Conservation (phyloP, 2,888 invertebrate species). For the Phasia obesa region DNA sequence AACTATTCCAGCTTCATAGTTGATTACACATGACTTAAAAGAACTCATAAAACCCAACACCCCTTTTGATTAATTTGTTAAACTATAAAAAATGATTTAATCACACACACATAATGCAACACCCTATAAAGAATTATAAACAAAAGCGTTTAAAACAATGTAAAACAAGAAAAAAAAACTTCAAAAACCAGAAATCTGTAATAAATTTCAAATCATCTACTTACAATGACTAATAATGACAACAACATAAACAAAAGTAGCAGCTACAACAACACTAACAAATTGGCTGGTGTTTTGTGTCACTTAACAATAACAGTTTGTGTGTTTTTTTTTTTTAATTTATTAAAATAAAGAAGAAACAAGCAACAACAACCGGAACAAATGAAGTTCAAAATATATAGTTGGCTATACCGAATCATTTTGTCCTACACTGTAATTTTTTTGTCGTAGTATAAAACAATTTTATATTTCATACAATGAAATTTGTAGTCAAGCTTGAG, state of each 20-base stretch:
- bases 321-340: background rate
- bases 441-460: too few relatives aligned
- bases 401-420: too few relatives aligned
- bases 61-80: background rate
- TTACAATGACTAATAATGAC: conserved; percentile 17
- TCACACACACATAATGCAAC: background rate
- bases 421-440: too few relatives aligned
- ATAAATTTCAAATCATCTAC: conserved; percentile 21
- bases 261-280: background rate
- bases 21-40: background rate
- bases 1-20: too few relatives aligned
- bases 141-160: conserved; percentile 4
- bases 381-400: background rate
- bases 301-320: conserved; percentile 35
- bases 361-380: background rate
- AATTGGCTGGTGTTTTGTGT: conserved; percentile 20
- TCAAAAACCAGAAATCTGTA: conserved; percentile 3
- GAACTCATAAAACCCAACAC: background rate
- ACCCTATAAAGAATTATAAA: background rate
- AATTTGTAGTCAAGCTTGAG: too few relatives aligned
- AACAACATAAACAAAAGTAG: background rate
- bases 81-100: background rate
- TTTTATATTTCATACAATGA: too few relatives aligned
- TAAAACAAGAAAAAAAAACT: background rate
- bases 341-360: background rate